Percentiles rank a stretch among this genome's conserved stretches.
phyloP scores from a whole-genome alignment of 2,797 vertebrate species.

The Pangasius djambal region DNA sequence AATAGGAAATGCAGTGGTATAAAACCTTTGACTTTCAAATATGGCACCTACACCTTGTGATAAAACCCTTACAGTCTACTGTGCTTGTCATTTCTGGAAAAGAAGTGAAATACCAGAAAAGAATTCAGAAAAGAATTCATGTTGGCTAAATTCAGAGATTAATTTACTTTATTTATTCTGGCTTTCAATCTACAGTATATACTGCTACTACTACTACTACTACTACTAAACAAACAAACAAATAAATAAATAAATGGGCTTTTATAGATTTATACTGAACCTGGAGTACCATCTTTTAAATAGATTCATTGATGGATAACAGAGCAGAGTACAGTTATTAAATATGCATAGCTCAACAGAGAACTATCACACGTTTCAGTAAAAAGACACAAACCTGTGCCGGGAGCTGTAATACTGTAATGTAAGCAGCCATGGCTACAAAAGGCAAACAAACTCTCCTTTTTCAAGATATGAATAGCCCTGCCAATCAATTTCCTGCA shows the following conservation, averaged over 20 bases:
- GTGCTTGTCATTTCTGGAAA: neutral
- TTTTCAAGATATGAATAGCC: conserved; percentile 6
- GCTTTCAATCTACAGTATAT: neutral
- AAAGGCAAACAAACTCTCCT: neutral
- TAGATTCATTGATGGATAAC: neutral
- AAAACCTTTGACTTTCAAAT: conserved; percentile 66
- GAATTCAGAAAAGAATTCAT: neutral
- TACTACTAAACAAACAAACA: neutral
- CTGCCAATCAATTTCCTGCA: neutral
- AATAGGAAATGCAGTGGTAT: conserved; percentile 46
- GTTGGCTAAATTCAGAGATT: neutral
- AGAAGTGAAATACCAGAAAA: neutral
- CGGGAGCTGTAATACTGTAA: neutral
- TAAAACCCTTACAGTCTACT: conserved; percentile 32
- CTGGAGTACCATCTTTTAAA: neutral
- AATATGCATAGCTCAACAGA: neutral
- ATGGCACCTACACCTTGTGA: conserved; percentile 40
- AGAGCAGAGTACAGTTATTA: neutral
- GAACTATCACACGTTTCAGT: conserved; percentile 5
- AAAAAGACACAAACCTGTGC: neutral
- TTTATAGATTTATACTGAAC: neutral
- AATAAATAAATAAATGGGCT: neutral
- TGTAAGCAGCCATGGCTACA: neutral
- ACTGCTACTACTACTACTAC: neutral
- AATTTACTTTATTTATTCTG: neutral